Percentiles rank a stretch among this genome's conserved stretches.
phyloP scores from a whole-genome alignment of 2,797 vertebrate genomes.

The Rhinoraja longicauda region DNA sequence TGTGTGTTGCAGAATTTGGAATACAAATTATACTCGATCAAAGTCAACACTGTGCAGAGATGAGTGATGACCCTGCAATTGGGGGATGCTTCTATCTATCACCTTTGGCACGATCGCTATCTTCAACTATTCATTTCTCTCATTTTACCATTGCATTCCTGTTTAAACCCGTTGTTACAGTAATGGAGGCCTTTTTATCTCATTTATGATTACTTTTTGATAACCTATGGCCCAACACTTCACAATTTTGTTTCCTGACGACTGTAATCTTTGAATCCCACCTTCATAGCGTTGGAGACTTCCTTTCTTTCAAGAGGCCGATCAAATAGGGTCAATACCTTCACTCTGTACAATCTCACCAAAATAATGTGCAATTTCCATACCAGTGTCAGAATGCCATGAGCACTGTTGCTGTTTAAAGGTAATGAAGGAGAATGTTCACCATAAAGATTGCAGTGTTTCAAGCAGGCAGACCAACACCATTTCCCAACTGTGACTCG shows the following conservation, averaged over 20 bases:
- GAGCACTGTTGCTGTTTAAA: too few species aligned
- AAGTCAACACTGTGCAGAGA: slow-evolving; percentile 49
- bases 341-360: background rate
- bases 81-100: slow-evolving; percentile 55
- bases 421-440: too few species aligned
- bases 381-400: background rate
- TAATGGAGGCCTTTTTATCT: background rate
- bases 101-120: slow-evolving; percentile 59
- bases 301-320: background rate
- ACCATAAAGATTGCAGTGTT: too few species aligned
- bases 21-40: slow-evolving; percentile 47
- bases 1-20: slow-evolving; percentile 41
- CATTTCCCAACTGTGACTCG: too few species aligned
- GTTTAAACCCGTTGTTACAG: background rate
- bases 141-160: slow-evolving; percentile 34
- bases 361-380: background rate
- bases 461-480: too few species aligned
- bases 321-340: background rate
- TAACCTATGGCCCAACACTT: background rate
- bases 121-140: slow-evolving; percentile 59
- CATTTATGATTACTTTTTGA: background rate
- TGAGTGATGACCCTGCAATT: slow-evolving; percentile 58
- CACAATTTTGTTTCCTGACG: background rate
- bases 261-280: slow-evolving; percentile 1
- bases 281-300: background rate